Base-by-base conservation (phyloP, 53 echinoderm and acorn worm genomes). In the Stichopus horrens region DNA sequence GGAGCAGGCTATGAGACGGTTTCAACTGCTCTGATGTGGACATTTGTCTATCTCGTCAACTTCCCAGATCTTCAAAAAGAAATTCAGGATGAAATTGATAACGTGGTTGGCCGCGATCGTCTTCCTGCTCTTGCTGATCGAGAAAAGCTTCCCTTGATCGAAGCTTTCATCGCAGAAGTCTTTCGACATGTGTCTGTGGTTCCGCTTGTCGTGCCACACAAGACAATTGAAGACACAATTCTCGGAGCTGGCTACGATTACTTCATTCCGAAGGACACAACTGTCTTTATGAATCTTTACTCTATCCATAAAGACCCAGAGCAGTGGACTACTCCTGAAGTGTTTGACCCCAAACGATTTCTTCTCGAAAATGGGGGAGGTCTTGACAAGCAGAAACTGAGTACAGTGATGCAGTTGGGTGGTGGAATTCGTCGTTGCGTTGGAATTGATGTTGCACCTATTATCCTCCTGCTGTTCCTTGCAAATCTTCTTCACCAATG, bases 331-430 rank as follows among this genome's bases (percentile, higher is more conserved):
- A 68, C 65, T 23, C 86, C 65, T 5, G 86, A 23, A 21, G 88
- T 68, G 60, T 95, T 97, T 81, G 90, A 92, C 74, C 97, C 95
- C 16, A 92, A 89, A 16, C 89, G 97, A 21, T 97, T 97, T 79
- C 82, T 91, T 55, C 22, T 74, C 9, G 55, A 84, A 20, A 92
- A 96, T 75, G 96, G 95, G 4, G 52, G 76, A 6, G 75, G 55
- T 16, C 57, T 91, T 19, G 88, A 91, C 18, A 22, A 23, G 21
- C 55, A 88, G 5, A 87, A 87, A 78, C 53, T 52, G 8, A 58
- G 71, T 14, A 21, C 23, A 8, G 16, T 86, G 14, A 66, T 86
- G 16, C 65, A 37, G 5, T 86, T 90, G 58, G 58, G 90, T 58
- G 78, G 58, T 10, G 90, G 90, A 18, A 60, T 65, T 65, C 75